These are phyloP conservation scores for Polyploca ridens DNA, from an alignment of 2,888 invertebrate genomes.

Conservation along the genomic window DNA sequence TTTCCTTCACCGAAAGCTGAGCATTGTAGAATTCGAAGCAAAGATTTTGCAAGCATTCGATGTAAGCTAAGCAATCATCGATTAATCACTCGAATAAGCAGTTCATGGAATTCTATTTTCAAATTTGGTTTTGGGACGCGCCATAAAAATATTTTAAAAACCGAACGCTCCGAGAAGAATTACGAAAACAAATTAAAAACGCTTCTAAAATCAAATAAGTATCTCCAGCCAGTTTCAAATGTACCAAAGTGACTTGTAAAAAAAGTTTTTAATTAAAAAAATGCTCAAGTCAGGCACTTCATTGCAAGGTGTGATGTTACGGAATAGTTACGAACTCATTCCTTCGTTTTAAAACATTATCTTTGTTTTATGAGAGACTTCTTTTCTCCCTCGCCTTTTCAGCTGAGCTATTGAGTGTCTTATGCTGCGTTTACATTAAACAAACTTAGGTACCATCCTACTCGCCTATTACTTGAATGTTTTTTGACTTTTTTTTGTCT, in stretches of 20 bases:
- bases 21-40: too few relatives aligned
- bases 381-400: slow-evolving; percentile 28
- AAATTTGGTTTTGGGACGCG: too few relatives aligned
- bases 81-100: too few relatives aligned
- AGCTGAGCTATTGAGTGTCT: slow-evolving; percentile 32
- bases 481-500: not conserved
- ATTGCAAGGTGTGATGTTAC: slow-evolving; percentile 24
- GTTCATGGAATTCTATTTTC: too few relatives aligned
- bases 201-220: not conserved
- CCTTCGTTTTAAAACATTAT: slow-evolving; percentile 32
- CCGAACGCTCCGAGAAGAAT: not conserved
- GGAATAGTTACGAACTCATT: slow-evolving; percentile 10
- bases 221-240: slow-evolving; percentile 27
- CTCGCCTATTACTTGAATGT: slow-evolving; percentile 7
- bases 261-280: slow-evolving; percentile 72
- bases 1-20: too few relatives aligned
- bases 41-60: too few relatives aligned
- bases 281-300: slow-evolving; percentile 19
- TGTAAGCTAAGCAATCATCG: too few relatives aligned
- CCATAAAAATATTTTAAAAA: not conserved
- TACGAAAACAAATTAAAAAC: not conserved
- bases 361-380: slow-evolving; percentile 55
- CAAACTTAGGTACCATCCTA: slow-evolving; percentile 21
- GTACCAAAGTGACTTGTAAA: slow-evolving; percentile 60
- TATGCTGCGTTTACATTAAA: slow-evolving; percentile 39